Conservation (phyloP, 2,888 invertebrate genomes). For the Eugnorisma glareosa region DNA sequence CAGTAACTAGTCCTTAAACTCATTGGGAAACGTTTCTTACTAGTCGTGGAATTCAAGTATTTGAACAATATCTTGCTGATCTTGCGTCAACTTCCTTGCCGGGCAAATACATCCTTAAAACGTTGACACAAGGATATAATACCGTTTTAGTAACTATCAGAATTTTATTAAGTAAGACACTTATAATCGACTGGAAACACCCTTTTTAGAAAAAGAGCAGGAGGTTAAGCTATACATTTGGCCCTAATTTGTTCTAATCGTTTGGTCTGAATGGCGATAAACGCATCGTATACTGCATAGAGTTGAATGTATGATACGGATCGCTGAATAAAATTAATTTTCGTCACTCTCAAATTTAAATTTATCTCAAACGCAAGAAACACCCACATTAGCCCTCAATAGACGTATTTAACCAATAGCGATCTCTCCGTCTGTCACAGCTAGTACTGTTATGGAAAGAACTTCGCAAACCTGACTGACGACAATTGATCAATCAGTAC, state of each 20-base stretch:
- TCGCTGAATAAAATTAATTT: not conserved
- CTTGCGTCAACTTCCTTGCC: constrained; percentile 24
- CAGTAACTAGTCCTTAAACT: not conserved
- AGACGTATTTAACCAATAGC: constrained; percentile 49
- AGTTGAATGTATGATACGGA: not conserved
- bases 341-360: constrained; percentile 9
- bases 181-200: not conserved
- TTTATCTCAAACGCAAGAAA: constrained; percentile 15
- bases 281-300: not conserved
- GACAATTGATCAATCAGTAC: constrained; percentile 65
- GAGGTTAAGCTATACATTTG: not conserved
- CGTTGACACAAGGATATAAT: constrained; percentile 38
- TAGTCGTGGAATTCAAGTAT: constrained; percentile 36
- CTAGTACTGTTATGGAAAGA: constrained; percentile 61
- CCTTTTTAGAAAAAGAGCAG: not conserved
- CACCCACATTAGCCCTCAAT: constrained; percentile 42
- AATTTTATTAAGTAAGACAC: constrained; percentile 1
- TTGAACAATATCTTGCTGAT: constrained; percentile 30
- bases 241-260: not conserved
- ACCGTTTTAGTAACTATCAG: constrained; percentile 15
- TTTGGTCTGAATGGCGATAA: not conserved
- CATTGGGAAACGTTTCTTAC: not conserved
- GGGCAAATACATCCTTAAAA: constrained; percentile 22
- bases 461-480: constrained; percentile 64
- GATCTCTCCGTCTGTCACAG: constrained; percentile 38